phyloP scores from a whole-genome alignment of 2,797 vertebrate genomes.

The Limnodromus scolopaceus region DNA sequence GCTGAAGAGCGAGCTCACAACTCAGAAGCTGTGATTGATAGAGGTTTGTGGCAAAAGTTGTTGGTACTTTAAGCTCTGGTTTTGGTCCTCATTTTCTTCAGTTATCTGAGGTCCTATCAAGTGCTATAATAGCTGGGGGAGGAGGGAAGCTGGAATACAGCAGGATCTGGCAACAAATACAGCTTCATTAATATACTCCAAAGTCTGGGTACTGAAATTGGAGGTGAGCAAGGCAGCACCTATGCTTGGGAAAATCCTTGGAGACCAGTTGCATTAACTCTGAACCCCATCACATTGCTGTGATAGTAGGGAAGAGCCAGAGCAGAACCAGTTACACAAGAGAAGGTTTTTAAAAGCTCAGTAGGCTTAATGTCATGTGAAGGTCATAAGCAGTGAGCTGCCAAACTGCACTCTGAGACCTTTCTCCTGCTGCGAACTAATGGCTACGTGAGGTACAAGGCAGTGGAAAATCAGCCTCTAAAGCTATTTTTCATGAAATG shows the following conservation, averaged over 20 bases:
- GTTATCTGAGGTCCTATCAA: background rate
- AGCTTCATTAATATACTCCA: background rate
- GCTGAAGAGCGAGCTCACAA: background rate
- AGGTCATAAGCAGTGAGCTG: background rate
- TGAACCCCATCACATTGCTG: background rate
- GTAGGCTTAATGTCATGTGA: background rate
- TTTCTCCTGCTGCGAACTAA: background rate
- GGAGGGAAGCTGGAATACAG: background rate
- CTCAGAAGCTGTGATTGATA: background rate
- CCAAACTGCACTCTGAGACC: background rate
- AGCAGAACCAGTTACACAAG: background rate
- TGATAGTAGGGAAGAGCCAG: background rate
- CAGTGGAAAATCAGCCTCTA: conserved; percentile 29
- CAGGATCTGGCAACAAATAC: background rate
- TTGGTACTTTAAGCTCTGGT: background rate
- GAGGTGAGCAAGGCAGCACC: background rate
- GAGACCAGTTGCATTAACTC: background rate
- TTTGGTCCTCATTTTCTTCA: background rate
- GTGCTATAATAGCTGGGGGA: background rate
- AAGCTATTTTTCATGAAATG: conserved; percentile 14
- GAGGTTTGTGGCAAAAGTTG: background rate
- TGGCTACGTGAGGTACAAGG: background rate
- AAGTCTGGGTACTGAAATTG: background rate
- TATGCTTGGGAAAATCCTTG: background rate
- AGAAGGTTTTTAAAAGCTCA: background rate